A percentile compares a stretch with the other conserved stretches of the same genome.
phyloP scores from a whole-genome alignment of 2,888 invertebrate genomes.

The Leptopilina syphax region DNA sequence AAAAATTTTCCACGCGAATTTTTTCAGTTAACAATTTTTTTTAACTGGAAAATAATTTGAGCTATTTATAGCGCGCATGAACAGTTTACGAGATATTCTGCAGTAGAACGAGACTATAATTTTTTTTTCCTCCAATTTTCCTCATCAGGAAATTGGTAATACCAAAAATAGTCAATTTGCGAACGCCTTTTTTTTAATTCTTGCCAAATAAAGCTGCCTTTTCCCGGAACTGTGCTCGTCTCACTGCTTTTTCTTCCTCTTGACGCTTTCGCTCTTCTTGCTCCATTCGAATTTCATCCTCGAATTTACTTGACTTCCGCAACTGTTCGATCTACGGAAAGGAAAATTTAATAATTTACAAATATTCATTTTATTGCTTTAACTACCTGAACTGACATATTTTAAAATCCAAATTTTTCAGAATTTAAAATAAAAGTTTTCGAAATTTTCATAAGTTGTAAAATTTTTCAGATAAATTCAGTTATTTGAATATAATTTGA shows the following conservation, averaged over 20 bases:
- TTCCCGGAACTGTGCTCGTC: constrained; percentile 91
- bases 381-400: no score
- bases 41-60: background rate
- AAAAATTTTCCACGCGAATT: background rate
- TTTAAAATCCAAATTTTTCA: no score
- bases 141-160: constrained; percentile 6
- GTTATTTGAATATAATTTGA: no score
- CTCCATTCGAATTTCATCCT: constrained; percentile 93
- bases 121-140: background rate
- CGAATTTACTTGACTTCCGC: constrained; percentile 90
- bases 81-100: background rate
- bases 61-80: constrained; percentile 2
- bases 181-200: constrained; percentile 21
- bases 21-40: background rate
- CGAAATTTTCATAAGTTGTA: no score
- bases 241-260: constrained; percentile 89
- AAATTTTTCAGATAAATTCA: no score
- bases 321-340: constrained; percentile 88
- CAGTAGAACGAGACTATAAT: constrained; percentile 1
- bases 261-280: constrained; percentile 91
- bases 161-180: constrained; percentile 2
- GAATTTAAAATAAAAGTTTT: no score
- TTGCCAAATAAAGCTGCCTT: constrained; percentile 91
- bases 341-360: constrained; percentile 35
- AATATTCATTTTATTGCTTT: no score